Evolutionary conservation across 2,888 invertebrate species (phyloP).

Genomic region (Mantis religiosa): DNA sequence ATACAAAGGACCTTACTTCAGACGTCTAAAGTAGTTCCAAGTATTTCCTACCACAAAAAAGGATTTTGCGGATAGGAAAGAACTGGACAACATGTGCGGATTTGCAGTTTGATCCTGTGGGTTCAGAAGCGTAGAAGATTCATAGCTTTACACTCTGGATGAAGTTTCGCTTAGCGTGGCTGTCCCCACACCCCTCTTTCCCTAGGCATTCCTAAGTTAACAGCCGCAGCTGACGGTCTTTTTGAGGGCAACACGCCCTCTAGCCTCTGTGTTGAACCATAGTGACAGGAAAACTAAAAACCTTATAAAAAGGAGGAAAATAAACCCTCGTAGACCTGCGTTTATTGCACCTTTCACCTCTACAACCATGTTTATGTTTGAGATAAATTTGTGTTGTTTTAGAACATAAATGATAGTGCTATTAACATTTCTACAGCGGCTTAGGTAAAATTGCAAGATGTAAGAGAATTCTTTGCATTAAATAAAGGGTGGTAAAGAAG

Average conservation of each 20-base stretch:
- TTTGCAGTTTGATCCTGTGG: not conserved
- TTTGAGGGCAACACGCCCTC: not conserved
- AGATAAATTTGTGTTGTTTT: too few species aligned
- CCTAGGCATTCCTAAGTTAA: not conserved
- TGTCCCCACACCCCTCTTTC: not conserved
- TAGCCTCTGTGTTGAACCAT: not conserved
- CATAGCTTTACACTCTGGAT: not conserved
- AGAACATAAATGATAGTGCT: too few species aligned
- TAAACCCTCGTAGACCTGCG: not conserved
- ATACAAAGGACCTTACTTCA: not conserved
- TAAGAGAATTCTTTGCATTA: too few species aligned
- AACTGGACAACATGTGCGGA: not conserved
- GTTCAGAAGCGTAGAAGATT: not conserved
- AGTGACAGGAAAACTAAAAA: not conserved
- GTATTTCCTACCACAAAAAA: not conserved
- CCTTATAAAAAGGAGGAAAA: not conserved
- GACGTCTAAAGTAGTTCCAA: not conserved
- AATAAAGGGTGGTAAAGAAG: too few species aligned
- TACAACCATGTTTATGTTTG: too few species aligned
- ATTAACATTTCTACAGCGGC: too few species aligned
- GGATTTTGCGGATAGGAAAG: not conserved
- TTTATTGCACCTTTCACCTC: not conserved
- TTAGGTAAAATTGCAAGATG: too few species aligned
- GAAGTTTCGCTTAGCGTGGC: not conserved
- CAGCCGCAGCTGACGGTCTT: not conserved